Evolutionary conservation across 2,888 invertebrate genomes (phyloP).

Genomic region (Aphrophora alni): DNA sequence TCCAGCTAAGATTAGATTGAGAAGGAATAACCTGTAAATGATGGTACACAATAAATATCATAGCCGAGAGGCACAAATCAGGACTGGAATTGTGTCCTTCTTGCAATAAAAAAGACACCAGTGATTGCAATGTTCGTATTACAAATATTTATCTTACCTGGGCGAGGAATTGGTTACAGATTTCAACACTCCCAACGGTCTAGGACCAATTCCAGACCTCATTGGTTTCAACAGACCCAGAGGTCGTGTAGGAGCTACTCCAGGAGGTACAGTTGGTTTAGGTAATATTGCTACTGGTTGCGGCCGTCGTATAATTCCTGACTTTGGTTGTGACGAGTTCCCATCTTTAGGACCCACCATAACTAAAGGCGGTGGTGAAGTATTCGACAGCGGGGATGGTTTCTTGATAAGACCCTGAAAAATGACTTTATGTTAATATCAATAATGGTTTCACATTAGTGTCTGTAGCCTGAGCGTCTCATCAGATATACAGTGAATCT

Average conservation of each 20-base stretch:
- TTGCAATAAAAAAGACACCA: too few relatives aligned
- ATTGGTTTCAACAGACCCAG: constrained; percentile 18
- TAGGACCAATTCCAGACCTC: neutral
- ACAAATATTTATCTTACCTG: neutral
- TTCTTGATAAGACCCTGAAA: constrained; percentile 30
- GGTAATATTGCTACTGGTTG: neutral
- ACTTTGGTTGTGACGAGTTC: neutral
- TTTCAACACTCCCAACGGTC: constrained; percentile 20
- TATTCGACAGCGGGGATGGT: constrained; percentile 22
- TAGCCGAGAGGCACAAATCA: too few relatives aligned
- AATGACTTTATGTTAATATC: too few relatives aligned
- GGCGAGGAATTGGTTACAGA: neutral
- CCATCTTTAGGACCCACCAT: neutral
- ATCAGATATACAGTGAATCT: too few relatives aligned
- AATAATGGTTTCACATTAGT: too few relatives aligned
- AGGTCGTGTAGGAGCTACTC: neutral
- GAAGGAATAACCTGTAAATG: too few relatives aligned
- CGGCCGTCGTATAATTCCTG: neutral
- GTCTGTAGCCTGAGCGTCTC: too few relatives aligned
- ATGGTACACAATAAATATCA: too few relatives aligned
- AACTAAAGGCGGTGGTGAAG: neutral
- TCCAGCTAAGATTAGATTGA: too few relatives aligned
- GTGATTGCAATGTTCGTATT: too few relatives aligned
- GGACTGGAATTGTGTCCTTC: too few relatives aligned
- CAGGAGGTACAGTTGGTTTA: neutral